phyloP scores from a whole-genome alignment of 2,113 vertebrate genomes.

The Amphiprion ocellaris region DNA sequence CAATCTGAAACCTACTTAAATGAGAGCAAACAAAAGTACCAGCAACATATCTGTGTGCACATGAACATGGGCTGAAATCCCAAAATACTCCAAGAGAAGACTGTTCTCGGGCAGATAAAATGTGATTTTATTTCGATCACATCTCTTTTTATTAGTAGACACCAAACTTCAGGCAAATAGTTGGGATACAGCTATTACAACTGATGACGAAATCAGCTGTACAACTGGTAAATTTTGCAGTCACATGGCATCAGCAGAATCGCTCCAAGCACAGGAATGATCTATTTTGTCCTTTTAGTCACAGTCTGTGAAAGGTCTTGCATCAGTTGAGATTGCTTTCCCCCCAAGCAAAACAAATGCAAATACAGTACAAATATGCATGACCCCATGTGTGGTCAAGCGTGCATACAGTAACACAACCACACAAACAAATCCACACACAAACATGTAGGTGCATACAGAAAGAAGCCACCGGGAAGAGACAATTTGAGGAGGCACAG shows the following conservation, averaged over 20 bases:
- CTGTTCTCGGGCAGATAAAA: not conserved
- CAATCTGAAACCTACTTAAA: conserved; percentile 35
- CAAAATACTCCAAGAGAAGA: not conserved
- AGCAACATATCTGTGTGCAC: not conserved
- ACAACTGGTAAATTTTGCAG: conserved; percentile 9
- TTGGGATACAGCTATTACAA: not conserved
- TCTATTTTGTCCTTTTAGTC: conserved; percentile 24
- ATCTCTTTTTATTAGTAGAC: not conserved
- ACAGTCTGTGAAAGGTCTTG: conserved; percentile 35
- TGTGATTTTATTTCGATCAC: not conserved
- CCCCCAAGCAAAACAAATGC: conserved; percentile 40
- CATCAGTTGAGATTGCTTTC: conserved; percentile 3
- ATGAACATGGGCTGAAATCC: not conserved
- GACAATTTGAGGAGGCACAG: conserved; percentile 27
- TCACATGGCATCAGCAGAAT: conserved; percentile 1
- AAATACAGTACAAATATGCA: conserved; percentile 37
- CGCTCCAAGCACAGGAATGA: conserved; percentile 6
- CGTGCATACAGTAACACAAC: not conserved
- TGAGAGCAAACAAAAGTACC: conserved; percentile 1
- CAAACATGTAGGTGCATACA: not conserved
- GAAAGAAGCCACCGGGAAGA: conserved; percentile 28
- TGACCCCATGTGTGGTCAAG: conserved; percentile 24
- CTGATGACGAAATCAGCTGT: not conserved
- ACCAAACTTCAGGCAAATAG: not conserved
- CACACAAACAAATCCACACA: not conserved